Evolutionary conservation across 2,797 vertebrate species (phyloP).

Genomic region (Tapera naevia): DNA sequence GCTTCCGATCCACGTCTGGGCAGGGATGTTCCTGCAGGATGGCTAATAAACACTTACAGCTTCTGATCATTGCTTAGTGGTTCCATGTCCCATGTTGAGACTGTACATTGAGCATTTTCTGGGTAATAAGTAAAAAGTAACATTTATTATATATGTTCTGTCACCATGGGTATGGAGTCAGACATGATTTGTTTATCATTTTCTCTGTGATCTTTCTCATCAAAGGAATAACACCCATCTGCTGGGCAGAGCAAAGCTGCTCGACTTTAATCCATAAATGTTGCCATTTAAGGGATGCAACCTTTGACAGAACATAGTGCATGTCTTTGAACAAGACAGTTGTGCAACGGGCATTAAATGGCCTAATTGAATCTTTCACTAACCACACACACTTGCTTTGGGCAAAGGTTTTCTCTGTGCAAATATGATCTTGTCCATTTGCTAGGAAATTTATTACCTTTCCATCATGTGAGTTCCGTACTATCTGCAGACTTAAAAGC

Average conservation of each 20-base stretch:
- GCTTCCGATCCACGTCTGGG: not conserved
- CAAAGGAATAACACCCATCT: conserved; percentile 41
- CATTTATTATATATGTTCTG: not conserved
- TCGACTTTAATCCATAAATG: not conserved
- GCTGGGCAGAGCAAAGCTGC: conserved; percentile 28
- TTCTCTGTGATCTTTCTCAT: conserved; percentile 15
- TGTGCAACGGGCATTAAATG: conserved; percentile 2
- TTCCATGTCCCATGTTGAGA: not conserved
- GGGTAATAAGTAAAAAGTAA: not conserved
- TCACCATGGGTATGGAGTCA: not conserved
- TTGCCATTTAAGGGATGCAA: not conserved
- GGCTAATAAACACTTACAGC: not conserved
- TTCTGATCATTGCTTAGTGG: no score
- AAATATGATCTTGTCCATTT: conserved; percentile 33
- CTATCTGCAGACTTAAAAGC: conserved; percentile 3
- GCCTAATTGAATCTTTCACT: not conserved
- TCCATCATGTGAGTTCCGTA: not conserved
- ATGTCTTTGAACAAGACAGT: not conserved
- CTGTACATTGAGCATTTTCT: not conserved
- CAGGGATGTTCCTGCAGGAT: not conserved
- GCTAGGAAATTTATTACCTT: conserved; percentile 31
- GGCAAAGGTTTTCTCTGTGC: conserved; percentile 50
- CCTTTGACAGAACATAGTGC: not conserved
- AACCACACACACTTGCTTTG: not conserved
- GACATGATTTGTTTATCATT: not conserved